Evolutionary conservation across 2,797 vertebrate species (phyloP).

Genomic region (Scolopax rusticola): DNA sequence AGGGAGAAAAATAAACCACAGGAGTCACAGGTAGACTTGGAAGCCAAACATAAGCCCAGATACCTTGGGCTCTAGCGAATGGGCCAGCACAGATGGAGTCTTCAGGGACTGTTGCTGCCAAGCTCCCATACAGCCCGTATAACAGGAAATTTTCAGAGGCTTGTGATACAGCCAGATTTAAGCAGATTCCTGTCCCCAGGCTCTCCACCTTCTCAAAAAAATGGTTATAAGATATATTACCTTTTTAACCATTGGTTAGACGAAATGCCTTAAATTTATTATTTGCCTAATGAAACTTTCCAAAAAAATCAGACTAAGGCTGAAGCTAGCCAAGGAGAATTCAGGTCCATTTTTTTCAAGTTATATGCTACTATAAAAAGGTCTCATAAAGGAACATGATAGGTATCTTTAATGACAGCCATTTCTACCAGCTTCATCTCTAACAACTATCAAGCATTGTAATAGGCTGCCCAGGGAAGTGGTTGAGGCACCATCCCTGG

Average conservation of each 20-base stretch:
- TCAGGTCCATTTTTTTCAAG: not conserved
- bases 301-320: not conserved
- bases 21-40: not conserved
- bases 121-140: not conserved
- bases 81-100: not conserved
- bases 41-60: not conserved
- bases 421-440: not conserved
- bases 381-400: not conserved
- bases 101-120: not conserved
- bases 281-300: not conserved
- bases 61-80: accelerated
- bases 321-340: not conserved
- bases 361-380: not conserved
- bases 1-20: not conserved
- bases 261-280: not conserved
- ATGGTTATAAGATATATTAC: not conserved
- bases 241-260: not conserved
- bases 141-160: not conserved
- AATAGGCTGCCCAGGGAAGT: not conserved
- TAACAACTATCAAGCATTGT: not conserved
- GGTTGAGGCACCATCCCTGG: not conserved
- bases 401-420: not conserved
- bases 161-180: not conserved
- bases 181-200: not conserved
- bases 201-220: not conserved